Evolutionary conservation across 2,797 vertebrate species (phyloP).

Genomic region (Heteromormyrus szaboi): DNA sequence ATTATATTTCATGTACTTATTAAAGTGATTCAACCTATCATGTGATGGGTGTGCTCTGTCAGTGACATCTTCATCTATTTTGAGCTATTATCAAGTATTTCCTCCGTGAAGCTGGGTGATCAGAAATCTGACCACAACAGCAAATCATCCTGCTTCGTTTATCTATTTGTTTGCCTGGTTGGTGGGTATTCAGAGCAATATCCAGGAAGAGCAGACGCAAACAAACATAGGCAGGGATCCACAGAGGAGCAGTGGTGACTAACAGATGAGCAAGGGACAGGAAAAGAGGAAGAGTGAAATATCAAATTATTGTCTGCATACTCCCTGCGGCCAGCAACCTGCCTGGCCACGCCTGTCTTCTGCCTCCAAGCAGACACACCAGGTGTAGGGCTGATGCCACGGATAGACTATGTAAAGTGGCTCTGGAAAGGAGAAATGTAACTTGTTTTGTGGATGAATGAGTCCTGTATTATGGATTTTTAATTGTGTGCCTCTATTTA

Average conservation of each 20-base stretch:
- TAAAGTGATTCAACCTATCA: neutral
- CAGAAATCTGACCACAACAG: neutral
- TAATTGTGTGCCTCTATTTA: neutral
- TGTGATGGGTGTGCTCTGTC: neutral
- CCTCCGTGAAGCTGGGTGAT: neutral
- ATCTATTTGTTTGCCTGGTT: neutral
- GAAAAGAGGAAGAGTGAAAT: neutral
- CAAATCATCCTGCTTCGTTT: neutral
- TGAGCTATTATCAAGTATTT: neutral
- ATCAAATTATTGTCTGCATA: neutral
- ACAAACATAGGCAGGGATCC: neutral
- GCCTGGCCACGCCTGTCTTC: neutral
- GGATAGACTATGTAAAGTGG: neutral
- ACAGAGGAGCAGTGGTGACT: neutral
- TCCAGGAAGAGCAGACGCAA: neutral
- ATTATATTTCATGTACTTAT: neutral
- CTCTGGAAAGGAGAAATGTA: neutral
- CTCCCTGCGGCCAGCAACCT: neutral
- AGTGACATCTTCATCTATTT: neutral
- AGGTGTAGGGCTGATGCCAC: neutral
- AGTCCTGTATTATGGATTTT: neutral
- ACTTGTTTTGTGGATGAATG: neutral
- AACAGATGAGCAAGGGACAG: neutral
- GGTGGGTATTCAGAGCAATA: neutral
- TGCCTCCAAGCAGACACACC: neutral